Evolutionary conservation across 2,113 vertebrate genomes (phyloP), one percentile per base, ranked within the genome.

Genomic region (Tachysurus vachellii): DNA sequence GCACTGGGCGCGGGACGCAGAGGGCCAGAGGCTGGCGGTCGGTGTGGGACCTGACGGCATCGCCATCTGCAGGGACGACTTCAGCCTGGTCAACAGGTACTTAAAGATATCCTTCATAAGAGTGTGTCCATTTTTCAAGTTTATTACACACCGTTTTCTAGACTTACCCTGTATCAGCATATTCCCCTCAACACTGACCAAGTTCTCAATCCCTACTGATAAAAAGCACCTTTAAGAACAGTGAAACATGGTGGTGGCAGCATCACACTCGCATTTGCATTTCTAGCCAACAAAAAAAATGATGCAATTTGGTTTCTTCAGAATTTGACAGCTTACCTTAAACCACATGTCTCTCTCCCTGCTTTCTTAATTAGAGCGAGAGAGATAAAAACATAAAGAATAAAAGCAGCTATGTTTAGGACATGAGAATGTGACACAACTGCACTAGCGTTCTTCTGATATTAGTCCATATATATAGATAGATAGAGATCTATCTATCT

Each of bases 41-140:
- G 98, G 98, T 14, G 96, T 99, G 1, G 98, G 98, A 1, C 98
- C 98, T 0, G 98, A 99, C 80, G 98, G 98, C 19, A 97, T 99
- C 80, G 95, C 96, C 4, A 91, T 99, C 85, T 99, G 97, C 92
- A 98, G 96, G 93, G 97, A 99, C 36, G 97, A 99, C 91, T 97
- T 98, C 88, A 97, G 91, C 88, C 94, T 96, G 16, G 94, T 99
- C 88, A 98, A 99, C 93, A 98, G 97, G 98, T 99, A 92, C 28
- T 57, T 23, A 42, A 59, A 76, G 31, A 42, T 10, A 2, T 50
- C 8, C n/a, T 75, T 36, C 16, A 66, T n/a, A 10, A 8, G 1
- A 23, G 19, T 23, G 59, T 61, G 59, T 61, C 31, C n/a, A n/a
- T n/a, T 16, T 56, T 14, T 56, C 19, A 17, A 28, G 28, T 17